Conservation (phyloP, 1,140 invertebrate species). For the Melitaea cinxia region DNA sequence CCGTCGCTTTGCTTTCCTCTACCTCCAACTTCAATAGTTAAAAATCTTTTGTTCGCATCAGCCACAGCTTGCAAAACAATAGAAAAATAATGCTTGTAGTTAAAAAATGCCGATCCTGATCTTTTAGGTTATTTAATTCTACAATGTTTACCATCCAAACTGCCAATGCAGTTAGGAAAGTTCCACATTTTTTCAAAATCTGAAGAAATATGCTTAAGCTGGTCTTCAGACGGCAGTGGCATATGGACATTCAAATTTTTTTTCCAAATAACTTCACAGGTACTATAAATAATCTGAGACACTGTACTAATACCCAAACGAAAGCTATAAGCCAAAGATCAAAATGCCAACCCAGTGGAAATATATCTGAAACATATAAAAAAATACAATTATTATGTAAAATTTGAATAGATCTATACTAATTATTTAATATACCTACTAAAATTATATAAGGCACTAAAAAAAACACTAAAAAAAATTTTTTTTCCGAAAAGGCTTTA, state of each 20-base stretch:
- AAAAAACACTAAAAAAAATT: constrained; percentile 20
- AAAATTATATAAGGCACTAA: constrained; percentile 18
- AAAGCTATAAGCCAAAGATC: constrained; percentile 17
- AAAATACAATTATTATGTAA: too few species aligned
- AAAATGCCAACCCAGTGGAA: constrained; percentile 21
- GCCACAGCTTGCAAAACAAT: constrained; percentile 23
- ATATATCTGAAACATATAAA: constrained; percentile 41
- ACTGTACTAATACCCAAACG: constrained; percentile 24
- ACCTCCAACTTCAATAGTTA: constrained; percentile 32
- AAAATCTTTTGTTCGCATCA: constrained; percentile 32
- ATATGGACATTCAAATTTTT: constrained; percentile 21
- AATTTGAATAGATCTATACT: too few species aligned
- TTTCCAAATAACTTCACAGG: constrained; percentile 33
- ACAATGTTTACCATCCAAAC: constrained; percentile 36
- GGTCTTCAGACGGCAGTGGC: constrained; percentile 26
- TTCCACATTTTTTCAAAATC: constrained; percentile 31
- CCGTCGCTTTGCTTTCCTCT: constrained; percentile 32
- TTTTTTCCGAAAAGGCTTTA: constrained; percentile 31
- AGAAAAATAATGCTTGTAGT: constrained; percentile 31
- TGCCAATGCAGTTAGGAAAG: constrained; percentile 37
- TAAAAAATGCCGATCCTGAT: constrained; percentile 30
- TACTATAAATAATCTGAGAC: constrained; percentile 22
- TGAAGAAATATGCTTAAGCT: constrained; percentile 22
- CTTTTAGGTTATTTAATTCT: constrained; percentile 26
- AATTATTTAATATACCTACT: constrained; percentile 27